Evolutionary conservation across 2,888 invertebrate genomes (phyloP).

Genomic region (Hydraecia micacea): DNA sequence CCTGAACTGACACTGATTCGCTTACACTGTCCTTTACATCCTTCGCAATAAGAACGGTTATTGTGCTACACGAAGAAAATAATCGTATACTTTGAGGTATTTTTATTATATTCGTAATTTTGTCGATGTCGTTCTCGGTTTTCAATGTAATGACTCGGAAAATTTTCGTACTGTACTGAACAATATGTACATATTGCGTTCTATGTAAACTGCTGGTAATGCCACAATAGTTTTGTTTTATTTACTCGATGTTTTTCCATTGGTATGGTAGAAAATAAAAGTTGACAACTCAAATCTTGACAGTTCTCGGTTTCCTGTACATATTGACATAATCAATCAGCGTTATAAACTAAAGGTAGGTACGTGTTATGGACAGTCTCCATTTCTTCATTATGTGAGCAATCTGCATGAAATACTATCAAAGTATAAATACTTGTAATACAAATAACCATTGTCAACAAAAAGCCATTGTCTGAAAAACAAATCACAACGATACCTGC

Average conservation of each 20-base stretch:
- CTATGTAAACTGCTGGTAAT: background rate
- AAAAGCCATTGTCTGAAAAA: slow-evolving; percentile 33
- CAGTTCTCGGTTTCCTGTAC: background rate
- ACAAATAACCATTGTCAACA: slow-evolving; percentile 14
- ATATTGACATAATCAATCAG: background rate
- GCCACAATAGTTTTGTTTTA: background rate
- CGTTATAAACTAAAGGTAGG: background rate
- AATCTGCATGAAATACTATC: background rate
- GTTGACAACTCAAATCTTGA: background rate
- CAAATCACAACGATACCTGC: slow-evolving; percentile 13
- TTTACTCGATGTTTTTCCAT: background rate
- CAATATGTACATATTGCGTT: background rate
- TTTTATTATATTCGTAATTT: slow-evolving; percentile 57
- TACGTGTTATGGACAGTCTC: background rate
- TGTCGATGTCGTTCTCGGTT: slow-evolving; percentile 43
- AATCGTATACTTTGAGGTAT: slow-evolving; percentile 38
- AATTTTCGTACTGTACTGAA: slow-evolving; percentile 11
- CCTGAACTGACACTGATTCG: slow-evolving; percentile 71
- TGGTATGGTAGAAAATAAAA: background rate
- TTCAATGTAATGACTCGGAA: slow-evolving; percentile 43
- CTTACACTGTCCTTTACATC: slow-evolving; percentile 54
- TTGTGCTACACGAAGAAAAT: slow-evolving; percentile 39
- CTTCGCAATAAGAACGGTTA: slow-evolving; percentile 53
- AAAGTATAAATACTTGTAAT: background rate
- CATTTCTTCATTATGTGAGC: background rate